Percentiles rank a stretch among this genome's conserved stretches.
These are phyloP conservation scores for Stegana nigrithorax DNA, from an alignment of 2,888 invertebrate genomes.

Conservation along the genomic window DNA sequence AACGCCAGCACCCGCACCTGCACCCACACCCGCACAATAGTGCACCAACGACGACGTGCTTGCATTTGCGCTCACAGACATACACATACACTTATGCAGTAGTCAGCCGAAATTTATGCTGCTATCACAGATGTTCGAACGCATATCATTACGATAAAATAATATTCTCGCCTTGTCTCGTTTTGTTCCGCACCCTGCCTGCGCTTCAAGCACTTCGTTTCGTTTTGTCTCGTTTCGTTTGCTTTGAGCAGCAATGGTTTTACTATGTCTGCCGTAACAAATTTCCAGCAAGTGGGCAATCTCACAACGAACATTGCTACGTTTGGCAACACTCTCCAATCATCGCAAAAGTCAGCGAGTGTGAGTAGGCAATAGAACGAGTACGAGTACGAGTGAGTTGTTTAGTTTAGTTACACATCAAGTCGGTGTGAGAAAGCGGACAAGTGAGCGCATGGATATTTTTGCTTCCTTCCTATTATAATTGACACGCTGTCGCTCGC, in stretches of 20 bases:
- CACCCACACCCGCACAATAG: too few relatives aligned
- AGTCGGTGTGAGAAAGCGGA: not conserved
- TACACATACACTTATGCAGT: too few relatives aligned
- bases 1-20: too few relatives aligned
- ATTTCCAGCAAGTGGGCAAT: constrained; percentile 13
- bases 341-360: not conserved
- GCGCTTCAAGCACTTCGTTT: not conserved
- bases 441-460: not conserved
- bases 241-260: not conserved
- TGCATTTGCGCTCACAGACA: too few relatives aligned
- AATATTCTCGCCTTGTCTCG: too few relatives aligned
- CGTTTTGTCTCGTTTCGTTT: not conserved
- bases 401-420: too few relatives aligned
- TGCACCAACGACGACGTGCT: too few relatives aligned
- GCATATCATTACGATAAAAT: too few relatives aligned
- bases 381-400: too few relatives aligned
- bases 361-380: not conserved
- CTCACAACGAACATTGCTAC: constrained; percentile 17
- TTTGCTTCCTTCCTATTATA: not conserved
- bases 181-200: not conserved
- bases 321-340: constrained; percentile 43
- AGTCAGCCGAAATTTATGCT: too few relatives aligned
- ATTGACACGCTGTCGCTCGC: not conserved
- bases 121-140: too few relatives aligned
- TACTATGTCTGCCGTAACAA: not conserved